Percentiles rank a stretch among this genome's conserved stretches.
phyloP scores from a whole-genome alignment of 2,797 vertebrate species.

The Oceanodroma leucorhoa region DNA sequence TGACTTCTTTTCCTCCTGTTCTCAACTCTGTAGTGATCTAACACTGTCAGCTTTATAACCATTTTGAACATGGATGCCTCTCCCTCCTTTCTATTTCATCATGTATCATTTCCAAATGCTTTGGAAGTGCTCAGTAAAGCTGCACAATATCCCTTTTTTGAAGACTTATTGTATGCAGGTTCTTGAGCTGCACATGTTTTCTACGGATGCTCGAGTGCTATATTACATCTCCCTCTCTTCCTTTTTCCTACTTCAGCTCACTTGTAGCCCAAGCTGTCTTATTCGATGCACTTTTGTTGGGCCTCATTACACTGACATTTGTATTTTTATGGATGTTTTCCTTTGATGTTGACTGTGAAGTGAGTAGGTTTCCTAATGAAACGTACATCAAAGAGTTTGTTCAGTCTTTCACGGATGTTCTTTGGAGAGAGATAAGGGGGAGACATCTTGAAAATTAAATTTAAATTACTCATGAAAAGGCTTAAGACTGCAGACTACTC shows the following conservation, averaged over 20 bases:
- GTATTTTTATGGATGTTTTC: not conserved
- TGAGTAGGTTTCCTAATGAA: conserved; percentile 17
- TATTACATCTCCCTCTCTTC: not conserved
- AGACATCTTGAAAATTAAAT: conserved; percentile 9
- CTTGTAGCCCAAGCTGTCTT: not conserved
- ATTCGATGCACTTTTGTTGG: not conserved
- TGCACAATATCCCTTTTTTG: not conserved
- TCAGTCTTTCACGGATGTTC: not conserved
- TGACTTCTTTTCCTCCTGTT: not conserved
- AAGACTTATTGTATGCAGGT: not conserved
- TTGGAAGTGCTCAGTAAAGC: not conserved
- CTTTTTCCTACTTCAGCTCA: not conserved
- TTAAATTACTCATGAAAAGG: conserved; percentile 11
- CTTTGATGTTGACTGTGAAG: conserved; percentile 23
- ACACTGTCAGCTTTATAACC: not conserved
- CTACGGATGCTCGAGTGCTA: not conserved
- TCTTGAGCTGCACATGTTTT: not conserved
- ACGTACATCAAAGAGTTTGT: conserved; percentile 19
- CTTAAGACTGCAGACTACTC: not conserved
- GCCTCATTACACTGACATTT: conserved; percentile 1
- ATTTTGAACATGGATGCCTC: not conserved
- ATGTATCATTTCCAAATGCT: conserved; percentile 1
- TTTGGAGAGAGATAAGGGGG: not conserved
- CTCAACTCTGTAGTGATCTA: not conserved
- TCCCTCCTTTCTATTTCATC: not conserved